Evolutionary conservation across 2,113 vertebrate genomes (phyloP).

Genomic region (Ranitomeya variabilis): DNA sequence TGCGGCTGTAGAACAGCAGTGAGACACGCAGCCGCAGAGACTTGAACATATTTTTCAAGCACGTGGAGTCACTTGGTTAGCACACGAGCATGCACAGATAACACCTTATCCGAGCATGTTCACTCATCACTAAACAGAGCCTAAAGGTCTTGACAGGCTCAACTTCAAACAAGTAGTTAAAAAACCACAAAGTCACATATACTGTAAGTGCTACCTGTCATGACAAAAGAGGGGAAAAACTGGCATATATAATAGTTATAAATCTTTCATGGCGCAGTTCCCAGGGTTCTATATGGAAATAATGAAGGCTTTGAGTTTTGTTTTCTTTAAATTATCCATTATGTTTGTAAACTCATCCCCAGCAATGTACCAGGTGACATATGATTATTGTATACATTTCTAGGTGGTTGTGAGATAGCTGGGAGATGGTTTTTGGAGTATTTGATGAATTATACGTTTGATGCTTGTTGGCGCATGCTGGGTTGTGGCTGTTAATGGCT

Average conservation of each 20-base stretch:
- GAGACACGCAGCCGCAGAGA: no score
- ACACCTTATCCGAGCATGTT: no score
- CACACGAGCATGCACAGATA: no score
- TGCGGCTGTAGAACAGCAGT: no score
- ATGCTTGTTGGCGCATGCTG: conserved; percentile 26
- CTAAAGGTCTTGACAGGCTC: no score
- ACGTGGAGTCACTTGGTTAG: no score
- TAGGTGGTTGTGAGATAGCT: neutral
- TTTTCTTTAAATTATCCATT: neutral
- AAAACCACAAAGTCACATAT: no score
- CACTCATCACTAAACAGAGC: no score
- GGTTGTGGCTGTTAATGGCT: conserved; percentile 24
- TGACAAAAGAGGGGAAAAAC: neutral
- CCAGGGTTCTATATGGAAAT: neutral
- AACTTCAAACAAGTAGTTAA: no score
- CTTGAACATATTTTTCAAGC: no score
- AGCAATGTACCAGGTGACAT: neutral
- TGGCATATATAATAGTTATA: neutral
- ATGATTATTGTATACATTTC: neutral
- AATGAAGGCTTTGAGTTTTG: neutral
- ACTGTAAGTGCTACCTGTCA: neutral
- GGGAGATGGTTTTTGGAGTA: neutral
- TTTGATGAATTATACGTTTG: conserved; percentile 24
- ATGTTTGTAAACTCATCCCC: neutral
- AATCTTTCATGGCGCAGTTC: neutral